Evolutionary conservation across 2,113 vertebrate genomes (phyloP), one percentile per base, ranked within the genome.

Genomic region (Macquaria ambigua): DNA sequence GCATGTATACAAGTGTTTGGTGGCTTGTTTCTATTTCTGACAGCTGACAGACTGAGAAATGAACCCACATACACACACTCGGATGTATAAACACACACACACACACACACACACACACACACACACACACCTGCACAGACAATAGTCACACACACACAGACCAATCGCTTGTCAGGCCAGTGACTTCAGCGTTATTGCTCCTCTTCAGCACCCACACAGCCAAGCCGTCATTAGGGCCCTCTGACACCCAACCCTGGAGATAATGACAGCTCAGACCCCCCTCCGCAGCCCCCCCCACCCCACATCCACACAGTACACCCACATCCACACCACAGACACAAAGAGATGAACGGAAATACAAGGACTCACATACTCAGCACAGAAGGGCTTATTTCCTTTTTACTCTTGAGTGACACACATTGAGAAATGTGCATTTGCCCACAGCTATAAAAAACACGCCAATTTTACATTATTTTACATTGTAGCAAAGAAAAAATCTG

Each of bases 181-280:
- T 73, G 59, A 77, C 82, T 83, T 83, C 74, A 71, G 66, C 28
- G 58, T 86, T 87, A 90, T 83, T 82, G 81, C 78, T 89, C 81
- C 79, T 91, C 89, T 92, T 53, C 84, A 87, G 78, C 86, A 37
- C 90, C 92, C 91, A 93, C 90, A 80, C 82, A 91, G 68, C 58
- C 53, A 53, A 77, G 83, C 84, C 39, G 58, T 81, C 80, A 87
- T 87, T 81, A 78, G 9, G 21, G 82, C 81, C 74, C 86, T 86
- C 74, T 86, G 77, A 91, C 87, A 91, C 77, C 72, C 41, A 84
- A 76, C 72, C 79, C 84, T 56, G 76, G 46, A 90, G 81, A 92
- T 91, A 91, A 95, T 92, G 87, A 92, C 87, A 89, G 72, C 70
- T 72, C 81, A 77, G 75, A 71, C 37, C 15, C 48, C 73, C 67